phyloP scores from a whole-genome alignment of 2,888 invertebrate genomes.

The Protodeltote pygarga region DNA sequence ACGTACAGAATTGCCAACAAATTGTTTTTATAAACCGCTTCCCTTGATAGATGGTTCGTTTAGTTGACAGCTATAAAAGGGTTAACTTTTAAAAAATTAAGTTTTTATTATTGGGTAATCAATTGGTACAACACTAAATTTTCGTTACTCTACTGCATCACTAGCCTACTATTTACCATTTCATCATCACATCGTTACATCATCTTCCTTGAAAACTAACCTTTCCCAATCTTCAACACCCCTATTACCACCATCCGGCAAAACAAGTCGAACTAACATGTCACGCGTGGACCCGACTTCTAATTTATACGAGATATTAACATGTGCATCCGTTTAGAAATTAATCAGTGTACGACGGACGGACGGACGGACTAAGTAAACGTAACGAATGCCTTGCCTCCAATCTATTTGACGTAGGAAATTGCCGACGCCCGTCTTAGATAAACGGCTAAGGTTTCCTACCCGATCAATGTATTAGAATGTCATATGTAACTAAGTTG shows the following conservation, averaged over 20 bases:
- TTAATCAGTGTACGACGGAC: constrained; percentile 66
- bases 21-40: constrained; percentile 74
- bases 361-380: constrained; percentile 60
- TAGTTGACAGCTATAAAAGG: constrained; percentile 38
- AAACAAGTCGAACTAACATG: constrained; percentile 12
- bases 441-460: constrained; percentile 66
- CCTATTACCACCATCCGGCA: background rate
- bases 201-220: constrained; percentile 3
- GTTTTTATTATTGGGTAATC: no score
- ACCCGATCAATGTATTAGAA: constrained; percentile 54
- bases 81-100: constrained; percentile 14
- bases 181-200: background rate
- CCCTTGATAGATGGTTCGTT: constrained; percentile 56
- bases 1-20: constrained; percentile 68
- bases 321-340: constrained; percentile 64
- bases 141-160: background rate
- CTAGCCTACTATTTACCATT: no score
- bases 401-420: constrained; percentile 82
- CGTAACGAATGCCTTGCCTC: constrained; percentile 67
- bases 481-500: constrained; percentile 46
- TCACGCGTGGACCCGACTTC: constrained; percentile 36
- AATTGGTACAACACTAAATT: no score
- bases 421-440: constrained; percentile 82
- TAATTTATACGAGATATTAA: constrained; percentile 63
- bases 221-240: constrained; percentile 11